A percentile compares a stretch with the other conserved stretches of the same genome.
These are phyloP conservation scores for Troglohyphantes excavatus DNA, from an alignment of 2,888 invertebrate species.

Conservation along the genomic window DNA sequence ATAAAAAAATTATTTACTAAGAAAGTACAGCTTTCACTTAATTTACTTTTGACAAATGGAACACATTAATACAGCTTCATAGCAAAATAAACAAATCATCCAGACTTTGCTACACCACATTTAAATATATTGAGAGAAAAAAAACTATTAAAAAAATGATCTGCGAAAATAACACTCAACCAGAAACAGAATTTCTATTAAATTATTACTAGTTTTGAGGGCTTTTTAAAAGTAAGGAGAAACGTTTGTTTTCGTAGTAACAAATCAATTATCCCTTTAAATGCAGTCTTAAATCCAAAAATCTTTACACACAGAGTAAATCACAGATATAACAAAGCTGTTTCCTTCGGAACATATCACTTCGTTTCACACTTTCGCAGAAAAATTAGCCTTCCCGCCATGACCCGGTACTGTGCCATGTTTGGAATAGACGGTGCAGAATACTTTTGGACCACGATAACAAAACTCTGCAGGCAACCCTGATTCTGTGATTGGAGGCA, in stretches of 20 bases:
- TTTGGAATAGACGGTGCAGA: constrained; percentile 45
- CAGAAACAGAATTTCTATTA: background rate
- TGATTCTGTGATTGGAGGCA: constrained; percentile 5
- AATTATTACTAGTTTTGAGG: background rate
- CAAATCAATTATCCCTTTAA: background rate
- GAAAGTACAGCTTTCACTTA: constrained; percentile 32
- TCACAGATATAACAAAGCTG: constrained; percentile 66
- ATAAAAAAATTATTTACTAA: constrained; percentile 36
- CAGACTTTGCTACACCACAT: background rate
- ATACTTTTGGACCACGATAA: constrained; percentile 14
- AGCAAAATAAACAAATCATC: background rate
- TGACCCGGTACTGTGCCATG: background rate
- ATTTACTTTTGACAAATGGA: background rate
- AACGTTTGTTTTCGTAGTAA: background rate
- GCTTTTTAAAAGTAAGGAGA: background rate
- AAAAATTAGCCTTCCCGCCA: background rate
- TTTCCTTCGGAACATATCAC: constrained; percentile 49
- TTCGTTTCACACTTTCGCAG: background rate
- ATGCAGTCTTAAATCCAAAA: constrained; percentile 31
- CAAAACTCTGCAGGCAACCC: constrained; percentile 17
- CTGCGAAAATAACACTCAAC: background rate
- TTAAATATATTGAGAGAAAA: background rate
- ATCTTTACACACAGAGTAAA: constrained; percentile 22
- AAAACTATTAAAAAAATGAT: background rate
- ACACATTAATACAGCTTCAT: constrained; percentile 20